Percentiles rank a stretch among this genome's conserved stretches.
Evolutionary conservation across 2,113 vertebrate species (phyloP).

Genomic region (Capreolus pygargus): DNA sequence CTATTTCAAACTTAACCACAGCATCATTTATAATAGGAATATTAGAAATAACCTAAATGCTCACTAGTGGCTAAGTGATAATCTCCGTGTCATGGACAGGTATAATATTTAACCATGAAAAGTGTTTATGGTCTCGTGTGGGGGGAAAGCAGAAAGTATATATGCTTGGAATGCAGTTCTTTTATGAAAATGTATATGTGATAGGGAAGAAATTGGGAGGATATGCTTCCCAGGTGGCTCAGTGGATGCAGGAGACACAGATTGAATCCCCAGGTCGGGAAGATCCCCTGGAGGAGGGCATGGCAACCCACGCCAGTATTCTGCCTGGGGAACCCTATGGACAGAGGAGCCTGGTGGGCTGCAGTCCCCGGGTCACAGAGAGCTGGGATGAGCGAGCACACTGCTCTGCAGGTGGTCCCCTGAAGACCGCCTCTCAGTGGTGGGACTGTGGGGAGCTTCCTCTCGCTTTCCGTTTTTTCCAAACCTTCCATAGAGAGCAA

Average conservation of each 20-base stretch:
- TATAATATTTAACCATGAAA: background rate
- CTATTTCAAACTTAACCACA: background rate
- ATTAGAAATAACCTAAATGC: background rate
- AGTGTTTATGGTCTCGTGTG: background rate
- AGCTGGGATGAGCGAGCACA: background rate
- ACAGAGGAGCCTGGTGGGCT: background rate
- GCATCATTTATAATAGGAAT: background rate
- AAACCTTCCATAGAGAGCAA: background rate
- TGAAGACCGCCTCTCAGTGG: background rate
- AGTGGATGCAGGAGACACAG: background rate
- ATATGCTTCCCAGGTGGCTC: background rate
- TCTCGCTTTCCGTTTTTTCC: background rate
- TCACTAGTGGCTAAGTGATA: background rate
- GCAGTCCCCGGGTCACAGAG: fast-evolving
- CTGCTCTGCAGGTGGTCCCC: background rate
- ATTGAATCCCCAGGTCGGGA: background rate
- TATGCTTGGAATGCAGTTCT: background rate
- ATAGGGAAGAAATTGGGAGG: background rate
- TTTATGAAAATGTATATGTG: background rate
- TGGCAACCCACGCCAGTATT: fast-evolving
- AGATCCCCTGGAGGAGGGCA: background rate
- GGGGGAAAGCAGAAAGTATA: background rate
- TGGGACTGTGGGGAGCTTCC: background rate
- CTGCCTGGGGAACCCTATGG: background rate
- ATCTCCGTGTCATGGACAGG: background rate